These are phyloP conservation scores for Lepidotrigona ventralis DNA, from an alignment of 1,140 invertebrate species.

Conservation along the genomic window DNA sequence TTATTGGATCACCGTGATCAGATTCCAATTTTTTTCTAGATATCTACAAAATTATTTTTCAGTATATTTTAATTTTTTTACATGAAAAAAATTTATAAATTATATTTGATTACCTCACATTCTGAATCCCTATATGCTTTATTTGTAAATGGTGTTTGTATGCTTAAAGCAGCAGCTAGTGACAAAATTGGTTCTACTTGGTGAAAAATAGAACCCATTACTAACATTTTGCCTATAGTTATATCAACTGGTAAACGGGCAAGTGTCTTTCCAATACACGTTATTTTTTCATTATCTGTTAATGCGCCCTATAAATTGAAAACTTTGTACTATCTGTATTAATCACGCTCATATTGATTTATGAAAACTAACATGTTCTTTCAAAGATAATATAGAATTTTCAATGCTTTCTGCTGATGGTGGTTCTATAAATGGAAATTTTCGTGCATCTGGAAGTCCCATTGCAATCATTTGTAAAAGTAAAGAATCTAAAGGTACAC, in stretches of 20 bases:
- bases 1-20: conserved; percentile 97
- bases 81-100: conserved; percentile 14
- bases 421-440: conserved; percentile 97
- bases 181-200: conserved; percentile 96
- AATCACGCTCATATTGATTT: conserved; percentile 46
- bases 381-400: conserved; percentile 91
- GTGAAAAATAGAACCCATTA: conserved; percentile 94
- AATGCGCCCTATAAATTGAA: conserved; percentile 87
- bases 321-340: conserved; percentile 4
- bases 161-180: conserved; percentile 94
- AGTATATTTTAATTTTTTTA: conserved; percentile 33
- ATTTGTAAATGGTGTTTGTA: conserved; percentile 96
- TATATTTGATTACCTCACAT: conserved; percentile 82
- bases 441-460: conserved; percentile 93
- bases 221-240: conserved; percentile 96
- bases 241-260: conserved; percentile 96
- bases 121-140: conserved; percentile 92
- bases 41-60: conserved; percentile 80
- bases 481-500: conserved; percentile 95
- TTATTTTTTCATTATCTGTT: conserved; percentile 91
- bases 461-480: conserved; percentile 97
- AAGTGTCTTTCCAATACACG: conserved; percentile 92
- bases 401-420: conserved; percentile 92
- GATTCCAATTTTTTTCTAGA: conserved; percentile 91
- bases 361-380: conserved; percentile 88